A percentile compares a stretch with the other conserved stretches of the same genome.
Conservation (phyloP, 2,113 vertebrate genomes). For the Megaceryle maxima region DNA sequence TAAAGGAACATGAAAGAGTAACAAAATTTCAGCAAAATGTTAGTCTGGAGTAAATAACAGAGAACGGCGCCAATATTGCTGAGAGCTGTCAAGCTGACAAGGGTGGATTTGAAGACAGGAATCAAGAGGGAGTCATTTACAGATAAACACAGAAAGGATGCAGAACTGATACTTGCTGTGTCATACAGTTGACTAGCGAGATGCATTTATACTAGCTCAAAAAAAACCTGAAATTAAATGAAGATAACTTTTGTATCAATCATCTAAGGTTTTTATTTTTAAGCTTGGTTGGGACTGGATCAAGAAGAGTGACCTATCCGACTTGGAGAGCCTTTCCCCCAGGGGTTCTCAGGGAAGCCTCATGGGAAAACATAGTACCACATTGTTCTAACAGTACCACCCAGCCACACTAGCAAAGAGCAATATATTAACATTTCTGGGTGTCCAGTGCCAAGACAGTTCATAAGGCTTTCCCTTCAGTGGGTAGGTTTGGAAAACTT, state of each 20-base stretch:
- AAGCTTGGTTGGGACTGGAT: not conserved
- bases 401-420: not conserved
- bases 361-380: not conserved
- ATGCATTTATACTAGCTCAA: not conserved
- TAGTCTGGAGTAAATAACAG: not conserved
- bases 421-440: not conserved
- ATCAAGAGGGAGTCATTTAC: not conserved
- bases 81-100: not conserved
- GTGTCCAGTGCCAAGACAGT: not conserved
- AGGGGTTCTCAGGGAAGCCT: not conserved
- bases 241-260: not conserved
- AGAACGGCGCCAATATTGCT: not conserved
- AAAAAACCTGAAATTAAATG: not conserved
- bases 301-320: not conserved
- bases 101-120: not conserved
- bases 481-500: not conserved
- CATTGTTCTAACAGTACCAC: not conserved
- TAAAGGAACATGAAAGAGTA: not conserved
- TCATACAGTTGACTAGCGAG: not conserved
- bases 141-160: not conserved
- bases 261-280: not conserved
- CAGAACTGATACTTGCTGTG: not conserved
- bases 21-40: not conserved
- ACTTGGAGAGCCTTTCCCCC: not conserved
- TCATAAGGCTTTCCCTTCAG: not conserved